A percentile compares a stretch with the other conserved stretches of the same genome.
Conservation (phyloP, 2,113 vertebrate species). For the Halichoerus grypus region DNA sequence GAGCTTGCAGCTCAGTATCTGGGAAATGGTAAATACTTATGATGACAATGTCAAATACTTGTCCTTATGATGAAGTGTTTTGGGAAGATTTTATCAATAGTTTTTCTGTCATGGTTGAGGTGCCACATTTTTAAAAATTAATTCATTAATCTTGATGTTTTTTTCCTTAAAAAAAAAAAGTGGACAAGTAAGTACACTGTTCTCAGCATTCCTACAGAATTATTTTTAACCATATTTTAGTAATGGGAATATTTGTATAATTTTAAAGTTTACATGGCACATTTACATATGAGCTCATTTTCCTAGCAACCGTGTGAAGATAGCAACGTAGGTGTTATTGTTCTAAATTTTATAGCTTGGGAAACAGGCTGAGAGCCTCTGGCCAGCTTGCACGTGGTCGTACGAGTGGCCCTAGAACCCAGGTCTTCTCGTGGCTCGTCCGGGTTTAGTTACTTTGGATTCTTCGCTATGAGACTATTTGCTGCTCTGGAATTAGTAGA, state of each 20-base stretch:
- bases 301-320: not conserved
- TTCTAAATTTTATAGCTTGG: not conserved
- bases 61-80: not conserved
- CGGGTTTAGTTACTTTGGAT: not conserved
- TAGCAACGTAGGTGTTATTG: not conserved
- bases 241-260: not conserved
- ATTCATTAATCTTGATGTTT: constrained; percentile 23
- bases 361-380: not conserved
- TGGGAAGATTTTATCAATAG: not conserved
- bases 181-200: not conserved
- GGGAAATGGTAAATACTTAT: not conserved
- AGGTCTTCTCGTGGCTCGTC: not conserved
- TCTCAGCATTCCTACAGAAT: not conserved
- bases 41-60: not conserved
- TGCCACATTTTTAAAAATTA: not conserved
- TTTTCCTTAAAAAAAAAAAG: not conserved
- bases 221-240: constrained; percentile 29
- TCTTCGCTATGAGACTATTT: not conserved
- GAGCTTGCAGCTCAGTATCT: not conserved
- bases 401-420: not conserved
- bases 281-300: not conserved
- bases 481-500: not conserved
- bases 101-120: not conserved
- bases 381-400: not conserved
- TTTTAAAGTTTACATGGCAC: not conserved